Evolutionary conservation across 2,888 invertebrate genomes (phyloP), one percentile per base, ranked within the genome.

Genomic region (Villa cingulata): DNA sequence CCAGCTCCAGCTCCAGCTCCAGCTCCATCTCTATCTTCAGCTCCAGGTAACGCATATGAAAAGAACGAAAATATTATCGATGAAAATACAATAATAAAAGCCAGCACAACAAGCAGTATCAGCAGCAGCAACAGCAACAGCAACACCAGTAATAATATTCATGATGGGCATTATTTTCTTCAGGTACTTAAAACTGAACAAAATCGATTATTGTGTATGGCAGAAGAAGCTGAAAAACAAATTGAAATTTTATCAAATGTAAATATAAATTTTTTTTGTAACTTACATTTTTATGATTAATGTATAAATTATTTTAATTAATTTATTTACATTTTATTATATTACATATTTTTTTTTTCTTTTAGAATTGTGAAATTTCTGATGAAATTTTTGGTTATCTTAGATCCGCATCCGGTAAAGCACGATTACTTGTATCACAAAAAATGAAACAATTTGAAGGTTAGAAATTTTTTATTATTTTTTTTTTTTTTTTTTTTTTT

Each of bases 401-500:
- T 36, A 75, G 92, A 48, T 82, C 92, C 1, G 88, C 92, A 1
- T 77, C 90, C 7, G 95, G 96, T 17, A 94, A 96, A 70, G 92
- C 92, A 9, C 79, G 87, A 53, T 73, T 96, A 29, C 72, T 96
- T 54, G 83, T 88, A 27, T 81, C 83, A 15, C 89, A 95, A 72
- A 96, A 95, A 68, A 89, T 95, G 80, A 86, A 88, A 68, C 96
- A 96, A 67, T 96, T 96, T 68, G 81, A 85, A 74, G 92, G 90
- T 74, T 58, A 49, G 38, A 40, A 17, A 15, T 3, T n/a, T n/a
- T n/a, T n/a, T n/a, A n/a, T n/a, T n/a, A n/a, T n/a, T n/a, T n/a
- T n/a, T n/a, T n/a, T n/a, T 23, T 23, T 23, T 7, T 23, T 7
- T 23, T 23, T 23, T 38, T 16, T 27, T 6, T 9, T 19, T 23